Evolutionary conservation across 2,888 invertebrate species (phyloP), one percentile per base, ranked within the genome.

Genomic region (Kryphioiulus occultus): DNA sequence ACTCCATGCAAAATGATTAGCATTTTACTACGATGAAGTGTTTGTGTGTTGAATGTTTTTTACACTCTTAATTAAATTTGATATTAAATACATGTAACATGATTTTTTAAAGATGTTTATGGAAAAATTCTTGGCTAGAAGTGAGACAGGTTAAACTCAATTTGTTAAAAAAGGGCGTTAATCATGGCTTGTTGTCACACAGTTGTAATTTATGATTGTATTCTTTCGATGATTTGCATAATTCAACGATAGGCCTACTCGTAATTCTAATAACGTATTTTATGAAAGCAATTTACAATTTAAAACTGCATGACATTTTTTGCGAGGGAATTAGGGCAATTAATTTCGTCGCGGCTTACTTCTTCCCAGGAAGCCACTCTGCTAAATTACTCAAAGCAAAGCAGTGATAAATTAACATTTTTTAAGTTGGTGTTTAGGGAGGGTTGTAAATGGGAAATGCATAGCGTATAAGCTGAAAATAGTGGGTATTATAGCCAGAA

Each of bases 391-490:
- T 68, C 68, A 68, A 68, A 26, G 68, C 22, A 68, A 68, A 26
- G 68, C 68, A 68, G 68, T 68, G 22, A 68, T 68, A 68, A 68
- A 68, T 68, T 68, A 68, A 26, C 68, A 68, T 68, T 68, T 68
- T 68, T 68, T 26, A 68, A 68, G 26, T 68, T 22, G 22, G 12
- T 68, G 68, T 22, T 26, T 68, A 68, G 12, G 68, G 68, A 68
- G 68, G 68, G 68, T 26, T 68, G 68, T 7, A 68, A 68, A 68
- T 26, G 68, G 68, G 68, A 68, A 26, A 68, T 68, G 68, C 68
- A 68, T 26, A 68, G 68, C 68, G 68, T 26, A 68, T 68, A 68
- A 68, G 68, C 68, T 68, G 68, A 68, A 68, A 68, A 68, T 68
- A 68, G 68, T 68, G 68, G 68, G 68, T 68, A 68, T 68, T 68